Base-by-base conservation (phyloP, 37 sponge, comb jelly and placozoan species). In the Tethya wilhelma region DNA sequence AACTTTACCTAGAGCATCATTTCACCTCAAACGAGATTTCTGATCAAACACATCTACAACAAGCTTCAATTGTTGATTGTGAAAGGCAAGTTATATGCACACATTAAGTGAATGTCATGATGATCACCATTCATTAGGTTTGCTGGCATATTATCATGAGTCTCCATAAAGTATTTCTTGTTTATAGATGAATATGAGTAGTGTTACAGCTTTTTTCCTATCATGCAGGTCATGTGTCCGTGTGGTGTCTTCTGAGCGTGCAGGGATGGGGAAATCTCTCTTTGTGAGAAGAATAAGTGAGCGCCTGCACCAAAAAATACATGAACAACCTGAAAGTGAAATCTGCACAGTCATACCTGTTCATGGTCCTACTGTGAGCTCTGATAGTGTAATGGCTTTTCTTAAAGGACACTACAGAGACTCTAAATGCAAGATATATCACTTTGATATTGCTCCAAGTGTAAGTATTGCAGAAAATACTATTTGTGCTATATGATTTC, bases 251-350 rank as follows among this genome's bases (percentile, higher is more conserved):
- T 93, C 89, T 36, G 19, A 32, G 11, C 68, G 78, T 23, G 64
- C 93, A 28, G 93, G 93, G 32, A 87, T 93, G 89, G 93, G 93
- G 4, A 93, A 93, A 69, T 75, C 89, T 20, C 62, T 88, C 23
- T 93, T 67, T 70, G 74, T 93, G 22, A 17, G 33, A 9, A 44
- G 84, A 37, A 59, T 88, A 70, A 80, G 69, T 23, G 85, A 93
- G 32, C 11, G 26, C 12, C 40, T 82, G 9, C 8, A 56, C 32
- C 26, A 26, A 23, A 11, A 23, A 23, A 58, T 25, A 7, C n/a
- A 57, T 4, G 32, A 9, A 37, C 23, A 55, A 17, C 19, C 56
- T 38, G 23, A 67, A 31, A 25, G 20, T 59, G n/a, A n/a, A n/a
- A 0, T 19, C 37, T 79, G 53, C 42, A 37, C 56, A 28, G 43